Base-by-base conservation (phyloP, 2,888 invertebrate species). In the Spisula solida region DNA sequence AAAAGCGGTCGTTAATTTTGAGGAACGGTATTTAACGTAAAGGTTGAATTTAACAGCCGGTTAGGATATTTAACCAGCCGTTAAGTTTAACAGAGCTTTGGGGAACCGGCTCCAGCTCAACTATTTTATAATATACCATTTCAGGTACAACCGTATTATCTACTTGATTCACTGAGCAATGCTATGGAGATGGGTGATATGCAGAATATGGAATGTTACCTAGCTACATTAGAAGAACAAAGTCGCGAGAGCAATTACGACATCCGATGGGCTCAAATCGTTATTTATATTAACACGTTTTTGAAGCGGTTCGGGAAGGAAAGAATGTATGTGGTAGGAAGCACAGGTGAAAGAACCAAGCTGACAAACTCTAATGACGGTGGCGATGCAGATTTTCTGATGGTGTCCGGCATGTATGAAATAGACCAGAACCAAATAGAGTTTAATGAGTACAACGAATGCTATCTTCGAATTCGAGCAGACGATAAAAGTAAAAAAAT, bases 321-420 rank as follows among this genome's bases (percentile, higher is more conserved):
- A n/a, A 88, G 86, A 25, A 60, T 85, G 12, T 87, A 87, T 56
- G 31, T 88, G 16, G 90, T 90, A n/a, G 92, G 92, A 16, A 92
- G 92, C 66, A 88, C 89, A 1, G 86, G 84, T n/a, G 91, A 90
- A 29, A 60, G 29, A 25, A 84, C 87, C 0, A 87, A 90, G 47
- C 85, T 92, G 29, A 84, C 88, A 31, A 56, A 70, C 20, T 29
- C 48, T 14, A 84, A 91, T 29, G 90, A 92, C 16, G 81, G 89
- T 60, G 92, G 92, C 0, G 92, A 92, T 79, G 90, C 55, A 10
- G 92, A 92, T 60, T 89, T 91, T 41, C 51, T 92, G 0, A 25
- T 91, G 1, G 85, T 90, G 14, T 91, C 91, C 18, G 88, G 83
- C 18, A 88, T 20, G n/a, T 34, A 86, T n/a, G n/a, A 60, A 18